These are phyloP conservation scores for Matsumurasca onukii DNA, from an alignment of 1,140 invertebrate species.

Conservation along the genomic window DNA sequence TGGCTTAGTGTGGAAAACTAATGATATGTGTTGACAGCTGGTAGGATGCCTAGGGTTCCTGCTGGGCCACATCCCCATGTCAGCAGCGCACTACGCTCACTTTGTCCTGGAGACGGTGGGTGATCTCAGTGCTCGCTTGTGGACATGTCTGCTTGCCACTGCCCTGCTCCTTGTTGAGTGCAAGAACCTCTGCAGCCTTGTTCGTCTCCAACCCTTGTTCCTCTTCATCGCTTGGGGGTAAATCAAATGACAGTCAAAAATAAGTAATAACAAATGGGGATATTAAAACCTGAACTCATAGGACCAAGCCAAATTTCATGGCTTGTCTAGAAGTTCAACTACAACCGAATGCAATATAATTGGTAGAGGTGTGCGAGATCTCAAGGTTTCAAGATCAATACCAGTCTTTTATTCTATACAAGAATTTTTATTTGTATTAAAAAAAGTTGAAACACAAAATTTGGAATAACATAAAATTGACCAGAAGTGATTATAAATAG, in stretches of 20 bases:
- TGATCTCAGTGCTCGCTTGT: slow-evolving; percentile 75
- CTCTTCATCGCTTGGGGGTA: slow-evolving; percentile 77
- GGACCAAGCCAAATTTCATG: no score
- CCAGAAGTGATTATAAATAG: no score
- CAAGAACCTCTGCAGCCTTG: slow-evolving; percentile 75
- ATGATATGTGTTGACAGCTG: no score
- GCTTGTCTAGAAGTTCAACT: no score
- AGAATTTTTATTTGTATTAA: no score
- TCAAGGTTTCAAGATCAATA: no score
- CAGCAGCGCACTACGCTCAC: slow-evolving; percentile 58
- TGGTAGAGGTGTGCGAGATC: no score
- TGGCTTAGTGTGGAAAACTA: no score
- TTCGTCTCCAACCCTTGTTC: slow-evolving; percentile 70
- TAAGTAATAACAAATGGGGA: background rate
- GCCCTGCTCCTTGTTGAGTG: slow-evolving; percentile 79
- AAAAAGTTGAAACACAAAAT: no score
- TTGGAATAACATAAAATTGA: no score
- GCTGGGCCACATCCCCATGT: slow-evolving; percentile 54
- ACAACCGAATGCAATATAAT: no score
- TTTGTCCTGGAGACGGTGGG: slow-evolving; percentile 71
- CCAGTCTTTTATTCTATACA: no score
- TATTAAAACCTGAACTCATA: background rate
- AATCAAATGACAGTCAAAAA: slow-evolving; percentile 39
- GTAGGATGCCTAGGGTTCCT: slow-evolving; percentile 64
- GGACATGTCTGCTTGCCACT: slow-evolving; percentile 79